Conservation (phyloP, 2,797 vertebrate species). For the Chelonia mydas region DNA sequence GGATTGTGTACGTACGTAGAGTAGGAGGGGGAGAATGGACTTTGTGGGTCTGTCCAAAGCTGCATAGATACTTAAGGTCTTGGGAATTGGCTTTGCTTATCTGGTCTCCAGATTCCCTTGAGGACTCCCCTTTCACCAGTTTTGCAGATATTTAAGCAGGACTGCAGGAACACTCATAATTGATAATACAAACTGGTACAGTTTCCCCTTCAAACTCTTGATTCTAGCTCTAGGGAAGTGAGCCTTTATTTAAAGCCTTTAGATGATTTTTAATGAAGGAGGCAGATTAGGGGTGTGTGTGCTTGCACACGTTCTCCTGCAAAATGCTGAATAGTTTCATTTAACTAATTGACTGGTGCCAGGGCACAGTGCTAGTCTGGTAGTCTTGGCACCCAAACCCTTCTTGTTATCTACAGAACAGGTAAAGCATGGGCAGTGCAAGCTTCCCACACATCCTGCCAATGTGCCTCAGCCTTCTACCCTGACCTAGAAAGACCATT, state of each 20-base stretch:
- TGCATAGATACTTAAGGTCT: conserved; percentile 27
- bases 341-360: neutral
- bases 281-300: neutral
- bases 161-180: conserved; percentile 35
- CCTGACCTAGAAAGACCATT: neutral
- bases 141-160: conserved; percentile 57
- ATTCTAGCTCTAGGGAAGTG: conserved; percentile 34
- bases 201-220: conserved; percentile 48
- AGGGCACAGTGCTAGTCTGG: neutral
- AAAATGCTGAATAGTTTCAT: neutral
- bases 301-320: neutral
- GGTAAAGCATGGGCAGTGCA: neutral
- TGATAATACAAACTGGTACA: conserved; percentile 29
- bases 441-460: neutral
- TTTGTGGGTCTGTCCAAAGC: conserved; percentile 9
- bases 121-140: conserved; percentile 22
- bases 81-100: conserved; percentile 41
- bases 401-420: neutral
- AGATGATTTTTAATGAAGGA: conserved; percentile 45
- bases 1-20: neutral
- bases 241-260: neutral
- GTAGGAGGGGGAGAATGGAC: neutral
- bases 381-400: neutral
- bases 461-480: neutral
- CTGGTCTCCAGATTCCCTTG: neutral